These are phyloP conservation scores for Nasonia longicornis DNA, from an alignment of 1,140 invertebrate genomes.

Conservation along the genomic window DNA sequence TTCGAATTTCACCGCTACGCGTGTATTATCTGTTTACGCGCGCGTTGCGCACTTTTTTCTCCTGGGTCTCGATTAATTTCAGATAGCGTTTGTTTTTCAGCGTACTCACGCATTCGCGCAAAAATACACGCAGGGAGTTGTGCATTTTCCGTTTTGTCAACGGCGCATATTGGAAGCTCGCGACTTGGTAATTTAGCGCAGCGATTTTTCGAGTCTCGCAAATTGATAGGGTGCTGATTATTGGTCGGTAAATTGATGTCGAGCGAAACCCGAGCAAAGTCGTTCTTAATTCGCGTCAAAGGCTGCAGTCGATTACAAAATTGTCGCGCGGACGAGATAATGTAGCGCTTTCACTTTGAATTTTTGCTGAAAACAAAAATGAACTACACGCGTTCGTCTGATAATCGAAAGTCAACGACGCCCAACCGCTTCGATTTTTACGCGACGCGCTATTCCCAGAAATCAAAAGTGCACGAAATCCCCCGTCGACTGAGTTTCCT, in stretches of 20 bases:
- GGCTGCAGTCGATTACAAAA: neutral
- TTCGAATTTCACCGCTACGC: conserved; percentile 26
- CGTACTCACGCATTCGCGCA: too few species aligned
- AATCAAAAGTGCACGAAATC: neutral
- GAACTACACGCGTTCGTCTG: neutral
- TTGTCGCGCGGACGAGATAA: neutral
- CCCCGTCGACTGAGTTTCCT: neutral
- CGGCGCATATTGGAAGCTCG: too few species aligned
- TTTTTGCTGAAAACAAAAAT: neutral
- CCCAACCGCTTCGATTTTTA: neutral
- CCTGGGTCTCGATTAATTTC: neutral
- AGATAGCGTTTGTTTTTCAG: neutral
- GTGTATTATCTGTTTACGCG: conserved; percentile 26
- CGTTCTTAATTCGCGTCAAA: too few species aligned
- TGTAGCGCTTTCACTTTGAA: conserved; percentile 18
- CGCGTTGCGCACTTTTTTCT: neutral
- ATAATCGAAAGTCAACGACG: conserved; percentile 3
- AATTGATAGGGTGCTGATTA: neutral
- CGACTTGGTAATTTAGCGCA: too few species aligned
- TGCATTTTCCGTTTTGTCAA: neutral
- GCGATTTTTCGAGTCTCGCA: too few species aligned
- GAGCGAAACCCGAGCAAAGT: too few species aligned
- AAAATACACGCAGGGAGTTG: neutral
- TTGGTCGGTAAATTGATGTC: too few species aligned
- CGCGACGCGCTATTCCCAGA: neutral